Evolutionary conservation across 2,888 invertebrate species (phyloP).

Genomic region (Pocota personata): DNA sequence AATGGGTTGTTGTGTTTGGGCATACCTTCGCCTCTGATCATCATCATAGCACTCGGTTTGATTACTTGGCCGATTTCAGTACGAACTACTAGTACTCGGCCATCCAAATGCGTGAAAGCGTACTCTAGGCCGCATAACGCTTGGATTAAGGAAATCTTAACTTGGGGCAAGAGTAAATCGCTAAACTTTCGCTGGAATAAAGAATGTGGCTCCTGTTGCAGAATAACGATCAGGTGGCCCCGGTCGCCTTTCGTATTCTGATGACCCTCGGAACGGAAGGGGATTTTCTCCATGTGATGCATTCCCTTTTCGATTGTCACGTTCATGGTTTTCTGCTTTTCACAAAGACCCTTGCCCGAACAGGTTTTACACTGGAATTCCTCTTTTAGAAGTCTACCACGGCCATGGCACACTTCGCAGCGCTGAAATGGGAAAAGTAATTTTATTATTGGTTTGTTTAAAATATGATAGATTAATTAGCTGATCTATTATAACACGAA

Average conservation of each 20-base stretch:
- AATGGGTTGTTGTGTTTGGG: conserved; percentile 92
- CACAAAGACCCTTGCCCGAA: conserved; percentile 91
- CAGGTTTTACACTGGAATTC: conserved; percentile 93
- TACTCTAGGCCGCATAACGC: conserved; percentile 95
- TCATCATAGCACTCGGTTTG: conserved; percentile 91
- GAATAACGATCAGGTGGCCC: conserved; percentile 94
- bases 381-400: conserved; percentile 90
- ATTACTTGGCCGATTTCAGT: conserved; percentile 92
- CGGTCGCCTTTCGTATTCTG: conserved; percentile 93
- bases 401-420: conserved; percentile 87
- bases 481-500: no score
- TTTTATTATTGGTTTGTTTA: neutral
- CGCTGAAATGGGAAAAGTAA: conserved; percentile 74
- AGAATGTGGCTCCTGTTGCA: conserved; percentile 92
- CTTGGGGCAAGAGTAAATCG: conserved; percentile 88
- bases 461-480: no score
- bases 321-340: conserved; percentile 92
- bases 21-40: conserved; percentile 95
- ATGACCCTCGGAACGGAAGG: conserved; percentile 94
- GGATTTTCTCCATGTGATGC: conserved; percentile 92
- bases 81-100: conserved; percentile 90
- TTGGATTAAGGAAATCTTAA: conserved; percentile 91
- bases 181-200: conserved; percentile 90
- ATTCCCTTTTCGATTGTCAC: conserved; percentile 95
- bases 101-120: conserved; percentile 94